Evolutionary conservation across 2,888 invertebrate genomes (phyloP).

Genomic region (Bimastos eiseni): DNA sequence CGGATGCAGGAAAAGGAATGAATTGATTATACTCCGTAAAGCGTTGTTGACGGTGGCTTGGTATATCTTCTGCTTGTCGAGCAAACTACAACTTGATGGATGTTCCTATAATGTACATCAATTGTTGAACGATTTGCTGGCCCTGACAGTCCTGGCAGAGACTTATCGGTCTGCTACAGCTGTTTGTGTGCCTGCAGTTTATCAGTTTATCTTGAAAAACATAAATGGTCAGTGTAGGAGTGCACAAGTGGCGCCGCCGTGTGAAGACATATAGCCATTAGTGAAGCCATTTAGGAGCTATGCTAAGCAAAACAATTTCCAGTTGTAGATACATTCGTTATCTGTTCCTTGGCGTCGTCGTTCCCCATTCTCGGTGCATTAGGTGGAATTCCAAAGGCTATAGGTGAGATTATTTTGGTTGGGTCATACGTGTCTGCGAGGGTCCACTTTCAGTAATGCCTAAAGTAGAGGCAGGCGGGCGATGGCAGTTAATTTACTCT

Average conservation of each 20-base stretch:
- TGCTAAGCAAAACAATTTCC: not conserved
- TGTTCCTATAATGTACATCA: not conserved
- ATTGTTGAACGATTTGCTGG: not conserved
- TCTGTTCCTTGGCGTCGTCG: not conserved
- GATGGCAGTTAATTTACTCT: not conserved
- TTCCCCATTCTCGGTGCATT: not conserved
- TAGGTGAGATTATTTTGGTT: not conserved
- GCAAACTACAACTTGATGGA: not conserved
- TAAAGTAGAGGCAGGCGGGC: not conserved
- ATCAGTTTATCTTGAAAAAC: conserved; percentile 1
- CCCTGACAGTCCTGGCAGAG: not conserved
- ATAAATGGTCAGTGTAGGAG: not conserved
- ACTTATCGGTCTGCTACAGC: conserved; percentile 3
- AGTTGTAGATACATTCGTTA: not conserved
- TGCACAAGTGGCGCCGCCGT: too few relatives aligned
- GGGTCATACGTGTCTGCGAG: not conserved
- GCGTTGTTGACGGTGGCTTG: not conserved
- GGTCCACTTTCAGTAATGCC: not conserved
- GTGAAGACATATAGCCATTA: not conserved
- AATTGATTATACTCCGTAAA: not conserved
- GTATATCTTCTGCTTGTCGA: not conserved
- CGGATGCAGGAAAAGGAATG: not conserved
- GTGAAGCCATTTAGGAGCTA: not conserved
- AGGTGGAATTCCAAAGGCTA: not conserved
- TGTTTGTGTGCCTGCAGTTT: not conserved